A percentile compares a stretch with the other conserved stretches of the same genome.
Evolutionary conservation across 2,113 vertebrate genomes (phyloP).

Genomic region (Tragulus kanchil): DNA sequence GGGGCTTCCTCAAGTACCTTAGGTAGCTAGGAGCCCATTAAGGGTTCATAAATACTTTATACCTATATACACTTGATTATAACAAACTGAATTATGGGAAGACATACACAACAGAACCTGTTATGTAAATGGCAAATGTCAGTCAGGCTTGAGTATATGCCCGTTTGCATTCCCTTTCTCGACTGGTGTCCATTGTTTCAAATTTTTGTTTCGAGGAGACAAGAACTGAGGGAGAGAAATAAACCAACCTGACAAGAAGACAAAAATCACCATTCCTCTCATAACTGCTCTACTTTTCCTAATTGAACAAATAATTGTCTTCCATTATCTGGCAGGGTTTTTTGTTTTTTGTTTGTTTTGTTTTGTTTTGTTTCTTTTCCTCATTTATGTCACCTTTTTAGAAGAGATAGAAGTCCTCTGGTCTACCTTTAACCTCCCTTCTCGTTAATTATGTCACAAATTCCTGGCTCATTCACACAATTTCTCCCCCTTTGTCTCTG

Average conservation of each 20-base stretch:
- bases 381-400: neutral
- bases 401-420: neutral
- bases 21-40: too few relatives aligned
- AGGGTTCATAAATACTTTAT: neutral
- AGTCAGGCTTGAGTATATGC: neutral
- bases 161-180: neutral
- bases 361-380: neutral
- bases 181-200: neutral
- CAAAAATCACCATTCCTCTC: neutral
- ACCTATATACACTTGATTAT: neutral
- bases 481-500: neutral
- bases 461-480: neutral
- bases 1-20: too few relatives aligned
- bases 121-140: neutral
- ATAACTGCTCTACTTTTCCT: neutral
- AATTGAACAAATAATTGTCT: neutral
- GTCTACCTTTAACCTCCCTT: neutral
- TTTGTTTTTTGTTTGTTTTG: neutral
- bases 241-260: neutral
- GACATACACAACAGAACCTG: neutral
- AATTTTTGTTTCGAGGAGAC: neutral
- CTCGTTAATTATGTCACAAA: neutral
- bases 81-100: neutral
- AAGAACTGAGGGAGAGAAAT: neutral
- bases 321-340: neutral